Evolutionary conservation across 1,140 invertebrate genomes (phyloP).

Genomic region (Pseudomyrmex concolor): DNA sequence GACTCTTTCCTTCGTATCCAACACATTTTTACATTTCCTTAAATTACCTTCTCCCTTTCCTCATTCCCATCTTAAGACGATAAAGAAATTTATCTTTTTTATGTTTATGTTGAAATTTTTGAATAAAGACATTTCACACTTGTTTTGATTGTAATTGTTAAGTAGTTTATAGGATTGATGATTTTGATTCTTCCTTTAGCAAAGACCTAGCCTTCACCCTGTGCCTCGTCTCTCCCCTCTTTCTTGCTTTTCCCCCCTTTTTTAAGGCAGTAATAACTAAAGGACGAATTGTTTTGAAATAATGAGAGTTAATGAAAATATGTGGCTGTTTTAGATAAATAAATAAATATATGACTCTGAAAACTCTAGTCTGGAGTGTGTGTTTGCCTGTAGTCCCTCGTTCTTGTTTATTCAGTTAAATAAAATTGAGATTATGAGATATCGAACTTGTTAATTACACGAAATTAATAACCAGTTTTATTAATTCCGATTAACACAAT

Average conservation of each 20-base stretch:
- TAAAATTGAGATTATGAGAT: background rate
- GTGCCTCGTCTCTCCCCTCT: conserved; percentile 23
- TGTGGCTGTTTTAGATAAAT: conserved; percentile 83
- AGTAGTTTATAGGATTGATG: conserved; percentile 24
- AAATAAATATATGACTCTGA: conserved; percentile 71
- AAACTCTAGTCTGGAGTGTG: background rate
- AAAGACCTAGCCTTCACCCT: background rate
- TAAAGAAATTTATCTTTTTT: conserved; percentile 9
- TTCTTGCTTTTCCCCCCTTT: conserved; percentile 66
- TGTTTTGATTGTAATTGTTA: conserved; percentile 39
- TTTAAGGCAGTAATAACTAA: conserved; percentile 77
- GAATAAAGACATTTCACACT: background rate
- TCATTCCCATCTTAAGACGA: background rate
- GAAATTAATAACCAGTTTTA: no score
- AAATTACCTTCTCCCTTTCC: no score
- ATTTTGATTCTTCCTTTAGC: conserved; percentile 45
- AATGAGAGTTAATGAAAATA: conserved; percentile 68
- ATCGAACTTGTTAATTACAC: background rate
- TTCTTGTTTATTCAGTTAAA: conserved; percentile 3
- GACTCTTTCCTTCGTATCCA: conserved; percentile 3
- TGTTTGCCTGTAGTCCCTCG: background rate
- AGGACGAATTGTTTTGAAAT: conserved; percentile 77
- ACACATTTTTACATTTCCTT: conserved; percentile 10
- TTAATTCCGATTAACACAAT: no score
- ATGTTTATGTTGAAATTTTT: conserved; percentile 35